Percentiles rank a stretch among this genome's conserved stretches.
phyloP scores from a whole-genome alignment of 2,113 vertebrate species.

The Falco punctatus region DNA sequence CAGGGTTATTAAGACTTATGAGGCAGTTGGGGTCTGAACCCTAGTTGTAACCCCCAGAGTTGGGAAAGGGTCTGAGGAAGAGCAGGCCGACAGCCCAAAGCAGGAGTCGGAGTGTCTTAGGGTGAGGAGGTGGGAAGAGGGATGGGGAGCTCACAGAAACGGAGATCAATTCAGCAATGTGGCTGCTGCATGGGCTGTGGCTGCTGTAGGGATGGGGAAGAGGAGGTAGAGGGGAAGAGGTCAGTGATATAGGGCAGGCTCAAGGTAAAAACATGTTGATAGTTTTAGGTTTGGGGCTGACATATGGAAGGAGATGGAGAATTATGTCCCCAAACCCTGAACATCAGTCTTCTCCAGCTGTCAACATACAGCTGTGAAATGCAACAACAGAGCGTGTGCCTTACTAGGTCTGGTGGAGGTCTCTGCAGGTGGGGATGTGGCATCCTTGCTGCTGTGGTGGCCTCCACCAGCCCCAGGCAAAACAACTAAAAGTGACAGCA shows the following conservation, averaged over 20 bases:
- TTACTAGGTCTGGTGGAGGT: rapidly evolving
- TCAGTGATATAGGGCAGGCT: background rate
- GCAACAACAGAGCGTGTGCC: rapidly evolving
- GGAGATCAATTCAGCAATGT: rapidly evolving
- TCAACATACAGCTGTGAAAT: background rate
- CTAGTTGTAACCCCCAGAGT: background rate
- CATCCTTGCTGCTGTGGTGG: background rate
- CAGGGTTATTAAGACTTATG: background rate
- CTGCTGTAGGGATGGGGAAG: background rate
- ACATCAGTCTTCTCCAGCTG: background rate
- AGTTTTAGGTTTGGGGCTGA: background rate
- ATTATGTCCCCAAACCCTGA: background rate
- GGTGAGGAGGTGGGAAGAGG: background rate
- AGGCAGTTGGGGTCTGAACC: background rate
- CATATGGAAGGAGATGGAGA: background rate
- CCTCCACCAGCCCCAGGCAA: background rate
- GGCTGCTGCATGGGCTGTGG: background rate
- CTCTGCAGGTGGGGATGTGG: background rate
- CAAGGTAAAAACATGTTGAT: background rate
- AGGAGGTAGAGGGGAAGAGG: background rate
- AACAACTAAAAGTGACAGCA: background rate
- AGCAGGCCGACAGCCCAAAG: rapidly evolving
- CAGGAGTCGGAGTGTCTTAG: background rate
- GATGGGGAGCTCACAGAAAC: background rate
- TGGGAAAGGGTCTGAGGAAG: background rate